These are phyloP conservation scores for Drosophila prolongata DNA, from an alignment of 2,888 invertebrate genomes.

Conservation along the genomic window DNA sequence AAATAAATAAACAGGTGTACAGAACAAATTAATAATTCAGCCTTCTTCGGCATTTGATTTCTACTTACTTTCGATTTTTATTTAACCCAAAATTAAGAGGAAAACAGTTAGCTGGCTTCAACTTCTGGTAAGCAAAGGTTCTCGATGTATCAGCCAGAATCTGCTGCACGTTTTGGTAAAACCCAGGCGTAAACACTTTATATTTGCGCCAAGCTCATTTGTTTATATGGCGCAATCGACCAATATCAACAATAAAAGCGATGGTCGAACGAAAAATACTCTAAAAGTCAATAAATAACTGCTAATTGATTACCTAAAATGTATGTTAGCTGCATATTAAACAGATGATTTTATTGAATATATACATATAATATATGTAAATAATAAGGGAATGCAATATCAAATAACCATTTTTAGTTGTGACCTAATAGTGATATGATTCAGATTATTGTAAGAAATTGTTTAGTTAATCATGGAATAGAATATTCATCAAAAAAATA, in stretches of 20 bases:
- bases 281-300: not conserved
- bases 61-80: not conserved
- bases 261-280: constrained; percentile 10
- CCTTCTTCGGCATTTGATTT: not conserved
- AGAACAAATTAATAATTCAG: too few relatives aligned
- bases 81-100: not conserved
- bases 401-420: not conserved
- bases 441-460: not conserved
- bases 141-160: constrained; percentile 29
- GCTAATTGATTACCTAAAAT: too few relatives aligned
- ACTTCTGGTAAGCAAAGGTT: not conserved
- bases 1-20: too few relatives aligned
- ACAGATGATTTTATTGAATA: too few relatives aligned
- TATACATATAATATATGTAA: too few relatives aligned
- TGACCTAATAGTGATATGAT: not conserved
- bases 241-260: constrained; percentile 15
- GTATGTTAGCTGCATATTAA: too few relatives aligned
- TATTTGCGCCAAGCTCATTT: constrained; percentile 30
- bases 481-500: not conserved
- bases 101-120: too few relatives aligned
- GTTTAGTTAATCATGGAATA: not conserved
- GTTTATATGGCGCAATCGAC: constrained; percentile 41
- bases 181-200: constrained; percentile 27
- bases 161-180: constrained; percentile 56
- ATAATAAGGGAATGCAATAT: not conserved